Conservation (phyloP, 2,113 vertebrate species). For the Cinclus mexicanus region DNA sequence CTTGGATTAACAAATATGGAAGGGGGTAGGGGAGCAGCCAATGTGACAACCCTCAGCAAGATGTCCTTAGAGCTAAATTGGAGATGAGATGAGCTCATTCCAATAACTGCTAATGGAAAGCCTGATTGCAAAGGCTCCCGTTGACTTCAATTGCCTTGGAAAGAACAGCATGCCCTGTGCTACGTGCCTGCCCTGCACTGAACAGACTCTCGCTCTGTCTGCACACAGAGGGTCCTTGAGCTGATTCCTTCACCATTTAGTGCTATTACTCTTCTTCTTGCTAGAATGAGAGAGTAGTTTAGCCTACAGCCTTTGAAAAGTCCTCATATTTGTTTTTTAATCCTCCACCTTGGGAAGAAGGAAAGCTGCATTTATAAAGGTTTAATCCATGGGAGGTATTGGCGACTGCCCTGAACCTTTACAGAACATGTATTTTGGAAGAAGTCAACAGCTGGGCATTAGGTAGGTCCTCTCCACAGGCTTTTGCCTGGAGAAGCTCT, state of each 20-base stretch:
- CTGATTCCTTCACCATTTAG: not conserved
- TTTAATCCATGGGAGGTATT: not conserved
- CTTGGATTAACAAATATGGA: conserved; percentile 58
- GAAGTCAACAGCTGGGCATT: not conserved
- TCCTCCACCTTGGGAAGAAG: not conserved
- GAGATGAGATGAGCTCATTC: conserved; percentile 49
- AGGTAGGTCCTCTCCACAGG: not conserved
- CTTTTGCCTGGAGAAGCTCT: not conserved
- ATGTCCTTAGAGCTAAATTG: conserved; percentile 42
- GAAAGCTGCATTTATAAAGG: not conserved
- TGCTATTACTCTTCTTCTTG: not conserved
- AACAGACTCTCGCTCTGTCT: not conserved
- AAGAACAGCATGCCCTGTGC: not conserved
- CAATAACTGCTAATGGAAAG: conserved; percentile 28
- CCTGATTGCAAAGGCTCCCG: conserved; percentile 1
- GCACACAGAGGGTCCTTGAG: accelerated
- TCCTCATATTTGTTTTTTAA: not conserved
- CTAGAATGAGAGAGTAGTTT: not conserved
- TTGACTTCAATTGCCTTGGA: conserved; percentile 12
- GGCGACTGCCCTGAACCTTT: not conserved
- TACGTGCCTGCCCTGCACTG: not conserved
- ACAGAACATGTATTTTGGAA: not conserved
- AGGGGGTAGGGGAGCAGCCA: conserved; percentile 6
- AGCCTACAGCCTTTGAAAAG: not conserved
- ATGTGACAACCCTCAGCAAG: not conserved